These are phyloP conservation scores for Anisognathus igniventris DNA, from an alignment of 2,797 vertebrate genomes.

Conservation along the genomic window DNA sequence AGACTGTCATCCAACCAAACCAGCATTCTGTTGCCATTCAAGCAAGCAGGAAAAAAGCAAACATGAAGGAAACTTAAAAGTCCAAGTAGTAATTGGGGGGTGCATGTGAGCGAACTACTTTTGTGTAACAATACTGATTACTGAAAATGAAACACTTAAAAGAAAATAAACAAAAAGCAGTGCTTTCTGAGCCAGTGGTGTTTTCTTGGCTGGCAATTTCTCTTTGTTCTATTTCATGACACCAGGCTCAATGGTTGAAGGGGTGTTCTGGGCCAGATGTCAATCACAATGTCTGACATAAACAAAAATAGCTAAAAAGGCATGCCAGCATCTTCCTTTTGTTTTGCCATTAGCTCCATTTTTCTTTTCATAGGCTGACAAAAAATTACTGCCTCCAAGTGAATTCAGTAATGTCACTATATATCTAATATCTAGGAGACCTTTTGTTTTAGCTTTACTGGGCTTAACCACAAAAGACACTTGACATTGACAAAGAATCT, in stretches of 20 bases:
- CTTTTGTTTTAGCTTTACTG: conserved; percentile 73
- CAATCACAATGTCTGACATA: conserved; percentile 67
- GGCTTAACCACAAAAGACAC: conserved; percentile 73
- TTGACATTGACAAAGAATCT: conserved; percentile 78
- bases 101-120: background rate
- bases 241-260: conserved; percentile 56
- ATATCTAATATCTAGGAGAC: conserved; percentile 71
- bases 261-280: conserved; percentile 57
- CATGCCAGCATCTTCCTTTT: conserved; percentile 64
- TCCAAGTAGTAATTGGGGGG: background rate
- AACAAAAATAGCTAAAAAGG: conserved; percentile 66
- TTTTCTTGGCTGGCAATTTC: conserved; percentile 65
- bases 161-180: conserved; percentile 50
- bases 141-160: conserved; percentile 60
- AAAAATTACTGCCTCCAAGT: conserved; percentile 72
- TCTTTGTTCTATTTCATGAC: conserved; percentile 68
- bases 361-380: conserved; percentile 69
- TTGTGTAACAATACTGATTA: conserved; percentile 37
- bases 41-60: conserved; percentile 30
- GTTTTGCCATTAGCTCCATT: conserved; percentile 65
- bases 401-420: conserved; percentile 68
- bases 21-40: conserved; percentile 13
- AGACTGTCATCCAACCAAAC: conserved; percentile 54
- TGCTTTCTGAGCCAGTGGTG: conserved; percentile 43
- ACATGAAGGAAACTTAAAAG: background rate